phyloP scores from a whole-genome alignment of 2,888 invertebrate species.

The Oscheius myriophilus region DNA sequence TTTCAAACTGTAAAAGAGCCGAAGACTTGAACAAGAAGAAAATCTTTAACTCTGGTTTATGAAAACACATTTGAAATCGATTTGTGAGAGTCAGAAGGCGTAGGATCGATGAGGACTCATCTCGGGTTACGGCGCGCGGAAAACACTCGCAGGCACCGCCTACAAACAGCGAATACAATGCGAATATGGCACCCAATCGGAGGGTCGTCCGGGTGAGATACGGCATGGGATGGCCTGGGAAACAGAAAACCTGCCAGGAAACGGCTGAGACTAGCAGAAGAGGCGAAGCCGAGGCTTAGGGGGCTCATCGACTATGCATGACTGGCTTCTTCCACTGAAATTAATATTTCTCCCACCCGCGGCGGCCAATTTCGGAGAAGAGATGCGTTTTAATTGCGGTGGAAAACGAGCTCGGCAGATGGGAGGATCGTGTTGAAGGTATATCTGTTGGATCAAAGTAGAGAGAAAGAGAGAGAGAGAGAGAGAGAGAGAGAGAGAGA shows the following conservation, averaged over 20 bases:
- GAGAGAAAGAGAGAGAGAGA: not conserved
- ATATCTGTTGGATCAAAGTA: too few species aligned
- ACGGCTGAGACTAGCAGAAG: conserved; percentile 5
- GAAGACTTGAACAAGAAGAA: too few species aligned
- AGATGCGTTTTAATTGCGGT: too few species aligned
- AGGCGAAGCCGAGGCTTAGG: conserved; percentile 18
- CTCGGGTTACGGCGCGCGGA: conserved; percentile 15
- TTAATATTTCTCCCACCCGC: conserved; percentile 21
- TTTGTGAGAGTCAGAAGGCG: too few species aligned
- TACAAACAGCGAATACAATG: not conserved
- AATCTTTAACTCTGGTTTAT: too few species aligned
- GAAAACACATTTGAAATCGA: too few species aligned
- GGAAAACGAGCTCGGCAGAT: too few species aligned
- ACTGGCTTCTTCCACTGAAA: conserved; percentile 29
- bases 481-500: not conserved
- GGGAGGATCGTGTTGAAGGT: too few species aligned
- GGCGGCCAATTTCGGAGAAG: too few species aligned
- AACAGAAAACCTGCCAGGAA: too few species aligned
- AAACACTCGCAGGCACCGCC: not conserved
- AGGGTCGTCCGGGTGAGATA: conserved; percentile 10
- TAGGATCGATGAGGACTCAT: conserved; percentile 17
- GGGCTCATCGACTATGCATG: conserved; percentile 29
- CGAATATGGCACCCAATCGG: conserved; percentile 18
- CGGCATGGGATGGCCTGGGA: conserved; percentile 13
- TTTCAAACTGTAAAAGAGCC: too few species aligned